A percentile compares a stretch with the other conserved stretches of the same genome.
These are phyloP conservation scores for Ardeotis arabs DNA, from an alignment of 2,113 vertebrate genomes.

Conservation along the genomic window DNA sequence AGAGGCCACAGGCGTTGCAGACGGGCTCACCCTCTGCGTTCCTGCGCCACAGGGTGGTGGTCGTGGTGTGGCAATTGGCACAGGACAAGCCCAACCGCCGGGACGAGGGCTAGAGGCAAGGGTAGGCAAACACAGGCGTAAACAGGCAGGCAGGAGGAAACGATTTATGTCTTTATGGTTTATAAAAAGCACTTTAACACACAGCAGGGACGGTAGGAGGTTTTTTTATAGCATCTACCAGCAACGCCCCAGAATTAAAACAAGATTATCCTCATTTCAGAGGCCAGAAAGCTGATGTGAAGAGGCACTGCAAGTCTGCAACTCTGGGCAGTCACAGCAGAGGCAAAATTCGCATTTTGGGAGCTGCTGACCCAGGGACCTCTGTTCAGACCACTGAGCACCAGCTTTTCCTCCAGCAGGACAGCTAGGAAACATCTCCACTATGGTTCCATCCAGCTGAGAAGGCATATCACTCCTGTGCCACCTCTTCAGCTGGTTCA, in stretches of 20 bases:
- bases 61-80: slow-evolving; percentile 97
- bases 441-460: neutral
- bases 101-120: slow-evolving; percentile 86
- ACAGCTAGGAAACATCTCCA: neutral
- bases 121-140: neutral
- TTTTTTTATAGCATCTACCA: neutral
- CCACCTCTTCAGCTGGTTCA: accelerated
- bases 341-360: neutral
- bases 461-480: neutral
- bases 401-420: neutral
- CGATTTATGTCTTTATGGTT: neutral
- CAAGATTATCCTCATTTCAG: neutral
- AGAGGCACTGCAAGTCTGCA: neutral
- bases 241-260: neutral
- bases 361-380: neutral
- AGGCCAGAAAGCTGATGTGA: neutral
- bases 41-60: slow-evolving; percentile 96
- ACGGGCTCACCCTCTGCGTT: slow-evolving; percentile 97
- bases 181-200: neutral
- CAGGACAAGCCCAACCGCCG: slow-evolving; percentile 94
- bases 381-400: neutral
- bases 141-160: neutral
- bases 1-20: slow-evolving; percentile 97
- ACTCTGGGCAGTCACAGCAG: accelerated
- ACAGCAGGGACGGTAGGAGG: accelerated